Conservation (phyloP, 2,888 invertebrate genomes). For the Brachyptera putata region DNA sequence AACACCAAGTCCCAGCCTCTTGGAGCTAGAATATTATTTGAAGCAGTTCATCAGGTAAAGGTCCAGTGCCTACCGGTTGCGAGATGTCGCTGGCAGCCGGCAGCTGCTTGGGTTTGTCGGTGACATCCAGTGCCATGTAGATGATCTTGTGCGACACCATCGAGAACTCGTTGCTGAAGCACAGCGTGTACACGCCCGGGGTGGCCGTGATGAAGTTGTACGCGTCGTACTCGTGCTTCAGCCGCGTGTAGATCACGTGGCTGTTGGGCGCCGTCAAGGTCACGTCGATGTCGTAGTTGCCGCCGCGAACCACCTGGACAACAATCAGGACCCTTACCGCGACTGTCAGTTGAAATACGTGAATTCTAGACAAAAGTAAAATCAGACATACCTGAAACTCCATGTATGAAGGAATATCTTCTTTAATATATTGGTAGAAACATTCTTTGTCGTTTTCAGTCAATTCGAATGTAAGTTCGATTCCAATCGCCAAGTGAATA, state of each 20-base stretch:
- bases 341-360: too few species aligned
- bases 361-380: too few species aligned
- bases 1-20: too few species aligned
- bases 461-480: slow-evolving; percentile 32
- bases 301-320: slow-evolving; percentile 18
- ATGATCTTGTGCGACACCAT: neutral
- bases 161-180: slow-evolving; percentile 2
- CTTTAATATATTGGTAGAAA: slow-evolving; percentile 37
- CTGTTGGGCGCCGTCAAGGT: neutral
- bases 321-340: too few species aligned
- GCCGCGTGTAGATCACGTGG: neutral
- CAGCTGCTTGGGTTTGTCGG: neutral
- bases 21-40: too few species aligned
- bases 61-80: neutral
- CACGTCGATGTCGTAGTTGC: slow-evolving; percentile 3
- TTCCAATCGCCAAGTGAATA: slow-evolving; percentile 34
- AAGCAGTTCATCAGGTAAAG: too few species aligned
- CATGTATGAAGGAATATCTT: neutral
- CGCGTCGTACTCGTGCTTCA: neutral
- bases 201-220: neutral
- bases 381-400: slow-evolving; percentile 1
- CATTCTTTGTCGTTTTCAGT: slow-evolving; percentile 33
- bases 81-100: neutral
- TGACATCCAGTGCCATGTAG: neutral
- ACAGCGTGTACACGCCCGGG: neutral